Evolutionary conservation across 2,797 vertebrate genomes (phyloP).

Genomic region (Carcharodon carcharias): DNA sequence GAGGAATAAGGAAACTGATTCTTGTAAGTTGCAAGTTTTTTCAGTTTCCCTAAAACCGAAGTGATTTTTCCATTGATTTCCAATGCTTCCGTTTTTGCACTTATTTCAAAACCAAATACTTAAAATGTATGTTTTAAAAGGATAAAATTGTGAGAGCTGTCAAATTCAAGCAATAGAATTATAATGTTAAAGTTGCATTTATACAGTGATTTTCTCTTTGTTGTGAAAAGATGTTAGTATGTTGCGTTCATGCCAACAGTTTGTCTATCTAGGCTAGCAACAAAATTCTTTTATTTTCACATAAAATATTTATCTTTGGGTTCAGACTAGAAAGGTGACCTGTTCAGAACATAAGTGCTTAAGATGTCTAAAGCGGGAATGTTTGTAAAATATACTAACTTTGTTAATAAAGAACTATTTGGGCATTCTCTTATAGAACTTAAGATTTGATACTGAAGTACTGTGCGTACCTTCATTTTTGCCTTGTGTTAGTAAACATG

Average conservation of each 20-base stretch:
- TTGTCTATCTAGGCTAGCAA: background rate
- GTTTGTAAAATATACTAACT: background rate
- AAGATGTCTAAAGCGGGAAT: background rate
- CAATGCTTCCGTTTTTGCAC: background rate
- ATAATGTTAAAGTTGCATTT: background rate
- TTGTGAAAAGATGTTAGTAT: background rate
- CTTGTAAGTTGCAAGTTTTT: background rate
- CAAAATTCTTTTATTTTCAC: background rate
- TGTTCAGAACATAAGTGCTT: background rate
- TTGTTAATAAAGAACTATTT: background rate
- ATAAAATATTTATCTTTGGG: background rate
- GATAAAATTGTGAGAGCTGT: background rate
- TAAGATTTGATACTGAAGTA: slow-evolving; percentile 9
- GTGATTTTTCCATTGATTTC: background rate
- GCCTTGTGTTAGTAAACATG: background rate
- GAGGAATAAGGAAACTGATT: slow-evolving; percentile 12
- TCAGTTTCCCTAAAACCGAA: background rate
- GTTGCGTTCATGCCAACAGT: background rate
- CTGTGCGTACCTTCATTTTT: background rate
- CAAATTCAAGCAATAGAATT: background rate
- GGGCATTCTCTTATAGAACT: background rate
- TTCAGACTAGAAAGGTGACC: background rate
- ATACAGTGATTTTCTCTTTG: background rate
- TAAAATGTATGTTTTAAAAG: background rate
- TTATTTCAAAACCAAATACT: background rate